Conservation (phyloP, 2,113 vertebrate species). For the Sceloporus undulatus region DNA sequence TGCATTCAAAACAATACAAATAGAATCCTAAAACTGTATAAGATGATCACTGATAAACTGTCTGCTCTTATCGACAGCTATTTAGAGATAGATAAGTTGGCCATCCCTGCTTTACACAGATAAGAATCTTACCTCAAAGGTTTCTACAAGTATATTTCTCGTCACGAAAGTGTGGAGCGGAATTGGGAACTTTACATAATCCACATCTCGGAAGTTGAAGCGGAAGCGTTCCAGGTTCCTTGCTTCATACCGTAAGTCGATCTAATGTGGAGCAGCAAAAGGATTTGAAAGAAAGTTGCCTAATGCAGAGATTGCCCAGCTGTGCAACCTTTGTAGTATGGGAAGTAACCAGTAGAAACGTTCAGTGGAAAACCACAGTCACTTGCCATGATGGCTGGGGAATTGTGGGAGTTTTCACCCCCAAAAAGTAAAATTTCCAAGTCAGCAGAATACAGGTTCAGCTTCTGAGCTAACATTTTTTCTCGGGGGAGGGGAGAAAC, state of each 20-base stretch:
- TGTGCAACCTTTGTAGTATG: background rate
- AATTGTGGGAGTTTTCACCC: background rate
- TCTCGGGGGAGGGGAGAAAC: background rate
- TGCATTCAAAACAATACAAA: too few species aligned
- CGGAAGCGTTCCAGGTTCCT: conserved; percentile 91
- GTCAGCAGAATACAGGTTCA: background rate
- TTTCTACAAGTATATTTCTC: conserved; percentile 90
- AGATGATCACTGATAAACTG: too few species aligned
- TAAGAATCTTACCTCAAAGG: conserved; percentile 86
- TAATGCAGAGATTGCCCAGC: too few species aligned
- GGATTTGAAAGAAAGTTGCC: background rate
- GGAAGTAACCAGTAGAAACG: background rate
- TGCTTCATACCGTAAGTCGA: conserved; percentile 92
- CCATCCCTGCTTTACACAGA: background rate
- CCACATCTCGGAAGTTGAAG: conserved; percentile 86
- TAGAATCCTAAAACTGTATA: too few species aligned
- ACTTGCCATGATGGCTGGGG: too few species aligned
- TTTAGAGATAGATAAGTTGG: background rate
- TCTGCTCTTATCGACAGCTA: background rate
- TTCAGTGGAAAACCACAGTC: background rate
- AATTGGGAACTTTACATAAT: conserved; percentile 92
- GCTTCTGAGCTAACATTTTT: background rate
- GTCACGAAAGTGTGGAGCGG: conserved; percentile 91
- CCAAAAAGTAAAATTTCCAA: background rate
- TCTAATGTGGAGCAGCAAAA: conserved; percentile 76